Base-by-base conservation (phyloP, 1,140 invertebrate species). In the Nylanderia fulva region DNA sequence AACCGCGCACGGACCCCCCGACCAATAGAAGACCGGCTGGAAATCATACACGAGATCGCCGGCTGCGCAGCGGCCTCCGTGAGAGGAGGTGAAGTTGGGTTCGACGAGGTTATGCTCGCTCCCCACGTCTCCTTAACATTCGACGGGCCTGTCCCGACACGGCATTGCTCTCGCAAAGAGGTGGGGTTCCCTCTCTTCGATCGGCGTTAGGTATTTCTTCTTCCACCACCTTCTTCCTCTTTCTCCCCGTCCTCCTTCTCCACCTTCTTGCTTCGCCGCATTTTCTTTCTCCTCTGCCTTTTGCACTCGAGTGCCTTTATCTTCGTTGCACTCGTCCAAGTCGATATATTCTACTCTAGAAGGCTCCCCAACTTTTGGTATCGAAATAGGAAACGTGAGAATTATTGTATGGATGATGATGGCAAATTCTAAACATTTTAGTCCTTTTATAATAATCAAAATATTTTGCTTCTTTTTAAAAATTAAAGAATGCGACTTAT, bases 41-140 rank as follows among this genome's bases (percentile, higher is more conserved):
- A 93, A 93, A 94, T 94, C 93, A 94, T 94, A 93, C 93, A 88
- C 92, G 89, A 85, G 88, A 90, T 92, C 90, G 87, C 85, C 69
- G 87, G 85, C 85, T 84, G 89, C 88, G 68, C 92, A 87, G 87
- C 86, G 82, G 82, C 85, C 87, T 84, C 86, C 87, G 71, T 83
- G 86, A 88, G 85, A 89, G 88, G 86, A 91, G 85, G 82, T 88
- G 90, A 92, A 86, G 91, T 92, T 90, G 90, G 87, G 87, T 90
- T 90, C 91, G 90, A 86, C 87, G 88, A 92, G 87, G 91, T 52
- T 92, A 92, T 90, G 85, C 86, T 89, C 87, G 89, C 85, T 88
- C 90, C 82, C 89, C 85, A 60, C 85, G 90, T 92, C 90, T 92
- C 90, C 92, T 92, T 93, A 93, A 93, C 92, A 92, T 93, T 93